Evolutionary conservation across 2,113 vertebrate genomes (phyloP).

Genomic region (Engraulis encrasicolus): DNA sequence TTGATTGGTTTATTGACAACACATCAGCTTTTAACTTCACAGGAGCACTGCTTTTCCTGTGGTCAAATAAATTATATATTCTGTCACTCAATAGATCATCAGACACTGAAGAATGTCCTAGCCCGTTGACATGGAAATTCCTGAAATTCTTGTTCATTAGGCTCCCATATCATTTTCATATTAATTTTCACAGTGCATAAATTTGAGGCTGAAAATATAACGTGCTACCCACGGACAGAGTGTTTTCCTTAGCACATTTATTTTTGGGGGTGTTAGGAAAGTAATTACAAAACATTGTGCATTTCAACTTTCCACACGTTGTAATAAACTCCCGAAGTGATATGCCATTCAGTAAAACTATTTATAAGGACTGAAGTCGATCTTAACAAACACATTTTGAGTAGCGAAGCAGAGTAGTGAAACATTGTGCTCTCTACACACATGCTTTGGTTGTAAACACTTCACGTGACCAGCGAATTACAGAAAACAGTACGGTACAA

Average conservation of each 20-base stretch:
- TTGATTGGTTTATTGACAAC: too few relatives aligned
- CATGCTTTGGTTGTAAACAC: too few relatives aligned
- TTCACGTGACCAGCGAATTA: not conserved
- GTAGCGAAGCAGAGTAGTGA: too few relatives aligned
- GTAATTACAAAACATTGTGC: not conserved
- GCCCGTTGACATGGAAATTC: not conserved
- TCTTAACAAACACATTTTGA: too few relatives aligned
- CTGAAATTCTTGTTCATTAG: not conserved
- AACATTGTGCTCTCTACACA: too few relatives aligned
- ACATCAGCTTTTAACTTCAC: too few relatives aligned
- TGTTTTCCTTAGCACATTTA: not conserved
- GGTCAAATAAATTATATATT: too few relatives aligned
- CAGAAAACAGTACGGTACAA: not conserved
- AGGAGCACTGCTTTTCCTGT: too few relatives aligned
- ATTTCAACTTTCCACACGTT: not conserved
- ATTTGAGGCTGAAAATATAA: not conserved
- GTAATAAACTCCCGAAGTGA: not conserved
- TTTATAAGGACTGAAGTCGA: too few relatives aligned
- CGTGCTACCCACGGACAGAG: not conserved
- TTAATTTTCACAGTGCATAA: slow-evolving; percentile 4
- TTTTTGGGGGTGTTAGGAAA: not conserved
- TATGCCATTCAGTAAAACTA: not conserved
- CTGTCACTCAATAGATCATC: too few relatives aligned
- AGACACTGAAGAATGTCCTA: not conserved
- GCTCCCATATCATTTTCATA: too few relatives aligned